A percentile compares a stretch with the other conserved stretches of the same genome.
Conservation (phyloP, 1,140 invertebrate species). For the Sycobia sp. region DNA sequence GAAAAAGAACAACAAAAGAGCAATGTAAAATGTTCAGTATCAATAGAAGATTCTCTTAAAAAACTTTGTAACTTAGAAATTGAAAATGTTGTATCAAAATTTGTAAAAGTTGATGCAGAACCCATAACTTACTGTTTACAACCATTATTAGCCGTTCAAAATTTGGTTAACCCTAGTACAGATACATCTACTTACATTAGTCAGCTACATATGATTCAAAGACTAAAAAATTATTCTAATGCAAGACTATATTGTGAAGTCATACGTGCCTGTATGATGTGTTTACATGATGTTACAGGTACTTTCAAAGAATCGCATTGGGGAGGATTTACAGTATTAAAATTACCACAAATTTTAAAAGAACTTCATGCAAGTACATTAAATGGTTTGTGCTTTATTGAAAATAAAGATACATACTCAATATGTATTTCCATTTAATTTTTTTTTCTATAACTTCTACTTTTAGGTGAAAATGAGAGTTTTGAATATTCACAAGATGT, state of each 20-base stretch:
- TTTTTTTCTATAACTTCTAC: constrained; percentile 14
- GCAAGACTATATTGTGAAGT: constrained; percentile 85
- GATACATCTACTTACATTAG: constrained; percentile 79
- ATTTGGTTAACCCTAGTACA: constrained; percentile 75
- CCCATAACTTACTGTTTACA: constrained; percentile 77
- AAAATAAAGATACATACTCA: constrained; percentile 10
- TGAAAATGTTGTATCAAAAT: constrained; percentile 63
- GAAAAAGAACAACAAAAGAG: constrained; percentile 67
- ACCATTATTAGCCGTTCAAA: constrained; percentile 74
- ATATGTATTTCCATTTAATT: constrained; percentile 8
- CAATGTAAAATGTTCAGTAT: constrained; percentile 62
- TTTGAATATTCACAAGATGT: constrained; percentile 75
- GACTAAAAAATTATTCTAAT: constrained; percentile 75
- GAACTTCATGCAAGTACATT: constrained; percentile 68
- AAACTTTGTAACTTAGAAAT: constrained; percentile 68
- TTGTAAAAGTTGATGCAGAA: constrained; percentile 66
- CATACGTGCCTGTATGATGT: constrained; percentile 85
- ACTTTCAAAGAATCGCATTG: constrained; percentile 83
- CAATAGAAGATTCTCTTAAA: constrained; percentile 67
- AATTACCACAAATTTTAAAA: constrained; percentile 80
- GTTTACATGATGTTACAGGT: constrained; percentile 80
- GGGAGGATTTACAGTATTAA: constrained; percentile 92
- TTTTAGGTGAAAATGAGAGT: constrained; percentile 60
- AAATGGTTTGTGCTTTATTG: constrained; percentile 43
- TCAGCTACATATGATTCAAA: constrained; percentile 81